A percentile compares a stretch with the other conserved stretches of the same genome.
phyloP scores from a whole-genome alignment of 2,113 vertebrate species.

The Microtus pennsylvanicus region DNA sequence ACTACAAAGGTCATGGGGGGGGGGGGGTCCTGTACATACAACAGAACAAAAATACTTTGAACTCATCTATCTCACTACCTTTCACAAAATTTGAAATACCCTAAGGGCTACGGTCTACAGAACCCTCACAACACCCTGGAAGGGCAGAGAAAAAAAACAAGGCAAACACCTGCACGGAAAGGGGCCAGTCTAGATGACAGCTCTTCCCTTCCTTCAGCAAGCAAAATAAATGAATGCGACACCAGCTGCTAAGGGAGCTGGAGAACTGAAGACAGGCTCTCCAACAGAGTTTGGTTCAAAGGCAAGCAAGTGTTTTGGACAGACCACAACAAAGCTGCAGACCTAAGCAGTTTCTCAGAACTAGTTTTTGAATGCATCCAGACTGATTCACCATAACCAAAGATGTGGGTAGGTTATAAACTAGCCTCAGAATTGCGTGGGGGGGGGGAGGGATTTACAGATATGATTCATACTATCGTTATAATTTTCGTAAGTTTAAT shows the following conservation, averaged over 20 bases:
- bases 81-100: conserved; percentile 54
- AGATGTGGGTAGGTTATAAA: conserved; percentile 35
- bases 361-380: conserved; percentile 28
- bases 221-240: neutral
- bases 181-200: neutral
- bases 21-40: neutral
- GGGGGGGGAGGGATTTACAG: conserved; percentile 35
- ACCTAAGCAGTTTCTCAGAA: conserved; percentile 35
- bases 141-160: conserved; percentile 63
- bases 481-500: conserved; percentile 65
- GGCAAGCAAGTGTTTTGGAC: conserved; percentile 49
- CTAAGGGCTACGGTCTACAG: neutral
- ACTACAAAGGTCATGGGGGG: neutral
- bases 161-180: conserved; percentile 35
- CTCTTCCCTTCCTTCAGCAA: neutral
- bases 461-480: conserved; percentile 58
- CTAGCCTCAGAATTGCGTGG: conserved; percentile 13
- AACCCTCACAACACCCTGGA: neutral
- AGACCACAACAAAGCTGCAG: conserved; percentile 8
- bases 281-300: conserved; percentile 46
- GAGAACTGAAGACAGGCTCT: conserved; percentile 59
- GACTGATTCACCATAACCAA: conserved; percentile 60
- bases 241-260: conserved; percentile 17
- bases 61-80: conserved; percentile 46
- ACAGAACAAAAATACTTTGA: conserved; percentile 36